phyloP scores from a whole-genome alignment of 2,888 invertebrate species.

The Dryobotodes eremita region DNA sequence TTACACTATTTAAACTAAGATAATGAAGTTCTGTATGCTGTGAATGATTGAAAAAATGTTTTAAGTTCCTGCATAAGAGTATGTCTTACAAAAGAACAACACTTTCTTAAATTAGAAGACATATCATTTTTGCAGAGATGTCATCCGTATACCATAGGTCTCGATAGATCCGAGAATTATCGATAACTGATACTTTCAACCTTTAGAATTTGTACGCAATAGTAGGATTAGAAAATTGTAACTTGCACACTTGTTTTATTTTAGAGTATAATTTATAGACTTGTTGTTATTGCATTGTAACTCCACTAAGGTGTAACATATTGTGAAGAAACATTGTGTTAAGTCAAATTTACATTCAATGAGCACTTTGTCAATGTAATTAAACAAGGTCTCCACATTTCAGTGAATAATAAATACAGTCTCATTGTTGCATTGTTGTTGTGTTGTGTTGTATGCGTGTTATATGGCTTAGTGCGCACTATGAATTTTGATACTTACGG shows the following conservation, averaged over 20 bases:
- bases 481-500: too few relatives aligned
- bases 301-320: slow-evolving; percentile 17
- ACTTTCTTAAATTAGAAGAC: background rate
- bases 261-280: slow-evolving; percentile 41
- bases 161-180: background rate
- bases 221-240: slow-evolving; percentile 10
- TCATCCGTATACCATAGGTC: background rate
- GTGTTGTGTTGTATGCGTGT: too few relatives aligned
- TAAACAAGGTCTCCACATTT: slow-evolving; percentile 22
- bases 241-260: slow-evolving; percentile 38
- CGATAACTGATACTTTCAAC: background rate
- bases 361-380: slow-evolving; percentile 9
- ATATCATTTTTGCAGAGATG: slow-evolving; percentile 1
- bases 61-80: background rate
- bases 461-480: too few relatives aligned
- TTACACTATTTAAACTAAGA: slow-evolving; percentile 41
- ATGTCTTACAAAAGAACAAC: background rate
- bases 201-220: slow-evolving; percentile 7
- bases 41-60: slow-evolving; percentile 28
- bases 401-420: slow-evolving; percentile 24
- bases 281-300: slow-evolving; percentile 50
- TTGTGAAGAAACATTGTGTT: background rate
- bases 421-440: too few relatives aligned
- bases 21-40: slow-evolving; percentile 25
- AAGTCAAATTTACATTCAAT: slow-evolving; percentile 20